A percentile compares a stretch with the other conserved stretches of the same genome.
Conservation (phyloP, 2,888 invertebrate species). For the Ceriagrion tenellum region DNA sequence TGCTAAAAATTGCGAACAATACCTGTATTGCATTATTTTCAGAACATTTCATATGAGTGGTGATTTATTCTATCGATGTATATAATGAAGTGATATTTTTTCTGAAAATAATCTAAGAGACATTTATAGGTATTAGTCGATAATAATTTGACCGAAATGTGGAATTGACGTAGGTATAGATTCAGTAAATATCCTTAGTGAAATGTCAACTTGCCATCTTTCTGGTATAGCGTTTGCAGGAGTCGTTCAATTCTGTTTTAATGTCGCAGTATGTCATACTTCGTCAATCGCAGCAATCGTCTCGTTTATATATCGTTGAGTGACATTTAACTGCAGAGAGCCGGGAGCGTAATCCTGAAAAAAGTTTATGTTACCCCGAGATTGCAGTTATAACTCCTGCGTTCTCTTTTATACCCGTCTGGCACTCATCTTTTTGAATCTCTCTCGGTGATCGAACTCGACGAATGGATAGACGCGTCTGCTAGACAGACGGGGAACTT, state of each 20-base stretch:
- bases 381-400: conserved; percentile 17
- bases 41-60: too few relatives aligned
- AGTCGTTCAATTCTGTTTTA: conserved; percentile 22
- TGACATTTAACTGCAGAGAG: conserved; percentile 28
- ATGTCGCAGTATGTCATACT: not conserved
- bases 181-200: too few relatives aligned
- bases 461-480: not conserved
- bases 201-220: not conserved
- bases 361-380: not conserved
- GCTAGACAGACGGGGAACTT: not conserved
- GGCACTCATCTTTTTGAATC: not conserved
- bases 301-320: not conserved
- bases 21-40: too few relatives aligned
- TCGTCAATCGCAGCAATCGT: conserved; percentile 9
- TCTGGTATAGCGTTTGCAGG: not conserved
- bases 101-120: too few relatives aligned
- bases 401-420: not conserved
- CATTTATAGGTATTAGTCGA: too few relatives aligned
- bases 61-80: too few relatives aligned
- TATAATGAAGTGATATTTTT: too few relatives aligned
- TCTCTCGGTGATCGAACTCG: not conserved
- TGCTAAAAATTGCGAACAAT: too few relatives aligned
- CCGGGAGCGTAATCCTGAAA: not conserved
- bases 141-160: too few relatives aligned
- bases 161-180: too few relatives aligned